A percentile compares a stretch with the other conserved stretches of the same genome.
phyloP scores from a whole-genome alignment of 2,113 vertebrate species.

The Bettongia penicillata region DNA sequence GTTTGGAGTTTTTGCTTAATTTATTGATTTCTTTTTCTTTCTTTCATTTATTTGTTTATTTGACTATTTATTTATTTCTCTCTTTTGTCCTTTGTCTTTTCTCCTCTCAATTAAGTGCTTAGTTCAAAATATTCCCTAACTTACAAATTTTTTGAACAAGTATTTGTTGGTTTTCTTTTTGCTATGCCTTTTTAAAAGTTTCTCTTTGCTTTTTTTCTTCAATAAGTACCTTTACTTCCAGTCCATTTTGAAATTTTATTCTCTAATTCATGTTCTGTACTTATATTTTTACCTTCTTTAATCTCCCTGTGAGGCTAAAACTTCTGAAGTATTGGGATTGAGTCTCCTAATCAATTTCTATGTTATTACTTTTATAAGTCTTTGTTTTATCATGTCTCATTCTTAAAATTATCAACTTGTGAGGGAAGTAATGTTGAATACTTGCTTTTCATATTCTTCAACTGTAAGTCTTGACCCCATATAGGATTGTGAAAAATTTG shows the following conservation, averaged over 20 bases:
- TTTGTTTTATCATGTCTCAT: background rate
- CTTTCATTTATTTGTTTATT: background rate
- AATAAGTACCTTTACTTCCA: background rate
- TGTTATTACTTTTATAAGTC: background rate
- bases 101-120: background rate
- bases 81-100: background rate
- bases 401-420: background rate
- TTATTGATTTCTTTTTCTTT: background rate
- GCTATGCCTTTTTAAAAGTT: background rate
- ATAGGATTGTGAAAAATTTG: no score
- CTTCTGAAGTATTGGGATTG: background rate
- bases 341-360: background rate
- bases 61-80: no score
- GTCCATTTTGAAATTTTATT: background rate
- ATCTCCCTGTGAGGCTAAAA: background rate
- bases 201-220: background rate
- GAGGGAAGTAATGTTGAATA: background rate
- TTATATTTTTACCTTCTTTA: background rate
- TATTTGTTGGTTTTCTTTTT: background rate
- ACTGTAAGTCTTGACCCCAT: no score
- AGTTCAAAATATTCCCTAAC: background rate
- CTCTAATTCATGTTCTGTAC: background rate
- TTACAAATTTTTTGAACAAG: background rate
- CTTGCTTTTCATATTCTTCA: no score
- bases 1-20: background rate